Evolutionary conservation across 2,113 vertebrate species (phyloP).

Genomic region (Hemibagrus wyckioides): DNA sequence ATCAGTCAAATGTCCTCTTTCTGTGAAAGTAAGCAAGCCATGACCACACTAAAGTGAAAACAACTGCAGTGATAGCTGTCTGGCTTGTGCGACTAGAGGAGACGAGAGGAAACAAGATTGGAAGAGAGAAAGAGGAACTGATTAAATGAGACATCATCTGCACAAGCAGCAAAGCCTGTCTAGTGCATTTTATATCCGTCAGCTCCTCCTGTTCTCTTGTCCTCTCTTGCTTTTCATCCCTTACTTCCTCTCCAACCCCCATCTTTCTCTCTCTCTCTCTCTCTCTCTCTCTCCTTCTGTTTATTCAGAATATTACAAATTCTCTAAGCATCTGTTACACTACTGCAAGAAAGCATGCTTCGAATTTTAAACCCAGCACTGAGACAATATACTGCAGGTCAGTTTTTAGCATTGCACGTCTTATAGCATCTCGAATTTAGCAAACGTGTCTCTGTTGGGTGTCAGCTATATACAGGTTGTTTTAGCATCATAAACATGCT

Average conservation of each 20-base stretch:
- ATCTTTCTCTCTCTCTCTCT: not conserved
- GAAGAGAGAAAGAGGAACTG: not conserved
- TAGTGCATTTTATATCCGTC: not conserved
- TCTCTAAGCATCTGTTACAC: not conserved
- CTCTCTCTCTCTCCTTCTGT: not conserved
- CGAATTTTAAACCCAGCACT: not conserved
- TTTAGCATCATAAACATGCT: not conserved
- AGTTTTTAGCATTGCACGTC: not conserved
- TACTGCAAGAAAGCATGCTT: slow-evolving; percentile 12
- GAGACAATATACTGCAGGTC: not conserved
- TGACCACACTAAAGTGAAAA: not conserved
- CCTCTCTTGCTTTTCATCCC: not conserved
- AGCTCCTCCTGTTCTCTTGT: not conserved
- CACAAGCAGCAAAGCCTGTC: not conserved
- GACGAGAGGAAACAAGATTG: not conserved
- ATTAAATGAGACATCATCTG: not conserved
- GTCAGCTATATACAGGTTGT: not conserved
- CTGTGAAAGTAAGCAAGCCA: not conserved
- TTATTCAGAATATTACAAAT: slow-evolving; percentile 6
- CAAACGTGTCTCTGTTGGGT: not conserved
- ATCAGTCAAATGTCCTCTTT: not conserved
- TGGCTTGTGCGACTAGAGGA: not conserved
- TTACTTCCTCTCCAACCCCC: not conserved
- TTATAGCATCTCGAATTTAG: not conserved
- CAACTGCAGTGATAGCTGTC: not conserved